Percentiles rank a stretch among this genome's conserved stretches.
phyloP scores from a whole-genome alignment of 2,113 vertebrate species.

The Neopipo cinnamomea region DNA sequence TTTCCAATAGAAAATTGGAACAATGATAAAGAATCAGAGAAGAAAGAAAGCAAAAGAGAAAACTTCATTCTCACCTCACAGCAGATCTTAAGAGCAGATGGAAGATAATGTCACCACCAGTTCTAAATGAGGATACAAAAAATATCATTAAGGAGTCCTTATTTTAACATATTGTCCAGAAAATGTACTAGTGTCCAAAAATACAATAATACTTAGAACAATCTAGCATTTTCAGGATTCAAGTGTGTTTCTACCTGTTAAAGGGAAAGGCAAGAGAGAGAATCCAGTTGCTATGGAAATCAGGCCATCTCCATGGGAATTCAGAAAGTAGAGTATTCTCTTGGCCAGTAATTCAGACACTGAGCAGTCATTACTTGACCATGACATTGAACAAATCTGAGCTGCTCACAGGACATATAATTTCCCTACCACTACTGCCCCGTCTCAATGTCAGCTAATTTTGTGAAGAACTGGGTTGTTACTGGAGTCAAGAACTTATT shows the following conservation, averaged over 20 bases:
- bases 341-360: conserved; percentile 56
- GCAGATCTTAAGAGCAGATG: not conserved
- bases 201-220: not conserved
- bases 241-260: conserved; percentile 53
- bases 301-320: conserved; percentile 70
- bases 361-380: conserved; percentile 36
- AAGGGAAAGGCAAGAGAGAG: conserved; percentile 41
- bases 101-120: not conserved
- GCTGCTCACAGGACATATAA: not conserved
- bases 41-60: not conserved
- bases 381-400: not conserved
- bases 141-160: not conserved
- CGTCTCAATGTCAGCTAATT: not conserved
- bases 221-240: conserved; percentile 18
- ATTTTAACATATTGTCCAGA: not conserved
- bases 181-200: not conserved
- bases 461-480: not conserved
- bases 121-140: not conserved
- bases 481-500: not conserved
- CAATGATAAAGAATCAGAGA: not conserved
- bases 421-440: not conserved
- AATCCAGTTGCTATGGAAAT: conserved; percentile 74
- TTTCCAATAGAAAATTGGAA: not conserved
- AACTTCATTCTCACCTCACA: not conserved
- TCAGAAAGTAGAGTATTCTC: conserved; percentile 52